Evolutionary conservation across 92 coral and sea anemone species (phyloP).

Genomic region (Anthopleura xanthogrammica): DNA sequence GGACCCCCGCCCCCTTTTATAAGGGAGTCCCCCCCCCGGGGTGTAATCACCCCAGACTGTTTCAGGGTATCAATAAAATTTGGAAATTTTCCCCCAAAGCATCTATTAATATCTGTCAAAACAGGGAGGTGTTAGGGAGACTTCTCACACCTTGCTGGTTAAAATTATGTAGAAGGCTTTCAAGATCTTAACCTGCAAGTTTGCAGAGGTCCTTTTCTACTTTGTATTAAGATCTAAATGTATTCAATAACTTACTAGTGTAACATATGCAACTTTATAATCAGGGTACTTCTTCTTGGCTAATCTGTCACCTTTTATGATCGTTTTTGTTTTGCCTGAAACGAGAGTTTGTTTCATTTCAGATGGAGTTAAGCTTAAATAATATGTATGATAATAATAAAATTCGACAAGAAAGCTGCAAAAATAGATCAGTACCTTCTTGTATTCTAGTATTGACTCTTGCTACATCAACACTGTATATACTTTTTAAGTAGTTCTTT

Average conservation of each 20-base stretch:
- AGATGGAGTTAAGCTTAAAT: neutral
- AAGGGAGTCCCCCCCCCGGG: no score
- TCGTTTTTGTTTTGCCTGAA: constrained; percentile 78
- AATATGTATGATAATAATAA: neutral
- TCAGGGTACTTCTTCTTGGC: constrained; percentile 81
- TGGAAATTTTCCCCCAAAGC: no score
- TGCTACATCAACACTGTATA: constrained; percentile 82
- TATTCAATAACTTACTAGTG: constrained; percentile 62
- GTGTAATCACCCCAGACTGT: no score
- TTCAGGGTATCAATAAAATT: no score
- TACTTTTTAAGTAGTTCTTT: constrained; percentile 73
- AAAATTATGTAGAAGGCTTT: no score
- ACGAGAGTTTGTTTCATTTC: neutral
- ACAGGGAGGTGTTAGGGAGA: no score
- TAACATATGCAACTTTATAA: constrained; percentile 92
- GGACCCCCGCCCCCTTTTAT: no score
- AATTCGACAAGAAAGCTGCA: neutral
- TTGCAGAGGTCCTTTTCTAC: no score
- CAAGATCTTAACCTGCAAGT: no score
- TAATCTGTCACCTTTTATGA: constrained; percentile 64
- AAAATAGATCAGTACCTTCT: constrained; percentile 47
- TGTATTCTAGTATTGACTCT: constrained; percentile 92
- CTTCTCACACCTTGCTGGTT: no score
- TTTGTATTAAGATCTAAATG: neutral
- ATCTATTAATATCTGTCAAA: no score